Evolutionary conservation across 1,140 invertebrate species (phyloP), one percentile per base, ranked within the genome.

Genomic region (Micrasema minimum): DNA sequence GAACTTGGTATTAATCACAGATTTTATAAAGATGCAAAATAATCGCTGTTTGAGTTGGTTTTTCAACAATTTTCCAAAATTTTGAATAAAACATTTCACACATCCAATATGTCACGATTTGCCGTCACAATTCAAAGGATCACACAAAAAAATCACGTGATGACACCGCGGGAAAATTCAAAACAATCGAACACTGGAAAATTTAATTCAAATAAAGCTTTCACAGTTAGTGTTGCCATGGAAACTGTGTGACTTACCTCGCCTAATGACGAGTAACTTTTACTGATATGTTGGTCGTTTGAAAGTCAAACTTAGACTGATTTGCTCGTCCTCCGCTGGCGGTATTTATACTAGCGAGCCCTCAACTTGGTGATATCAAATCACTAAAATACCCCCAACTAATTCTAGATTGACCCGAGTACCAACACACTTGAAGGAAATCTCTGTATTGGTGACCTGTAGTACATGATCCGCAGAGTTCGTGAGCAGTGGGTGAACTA

Each of bases 221-320:
- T 64, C 10, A 14, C 41, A 46, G 23, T 20, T 31, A 14, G 1
- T 38, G 7, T 31, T 61, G 6, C 1, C 20, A 16, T 46, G 14
- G 10, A 16, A 2, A 35, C 14, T 38, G 22, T 66, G 38, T 16
- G 46, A 69, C 67, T 69, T 69, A 69, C 67, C 67, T 69, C 67
- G 67, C 67, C 67, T 62, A 62, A 45, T 50, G 67, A 69, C 67
- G 67, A 69, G 57, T 26, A 22, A 50, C 57, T 62, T 62, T 69
- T 51, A 51, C 43, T 50, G 50, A 20, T n/a, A 31, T 50, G 67
- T 35, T 45, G 45, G 14, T 69, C 10, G 59, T 64, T 64, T 53
- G 67, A 23, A 62, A 69, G 67, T 62, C 57, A 62, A 69, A 57
- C 57, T 62, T 23, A 53, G 67, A 62, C 67, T 69, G 67, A 46